Percentiles rank a stretch among this genome's conserved stretches.
phyloP scores from a whole-genome alignment of 1,140 invertebrate genomes.

The Papilio glaucus region DNA sequence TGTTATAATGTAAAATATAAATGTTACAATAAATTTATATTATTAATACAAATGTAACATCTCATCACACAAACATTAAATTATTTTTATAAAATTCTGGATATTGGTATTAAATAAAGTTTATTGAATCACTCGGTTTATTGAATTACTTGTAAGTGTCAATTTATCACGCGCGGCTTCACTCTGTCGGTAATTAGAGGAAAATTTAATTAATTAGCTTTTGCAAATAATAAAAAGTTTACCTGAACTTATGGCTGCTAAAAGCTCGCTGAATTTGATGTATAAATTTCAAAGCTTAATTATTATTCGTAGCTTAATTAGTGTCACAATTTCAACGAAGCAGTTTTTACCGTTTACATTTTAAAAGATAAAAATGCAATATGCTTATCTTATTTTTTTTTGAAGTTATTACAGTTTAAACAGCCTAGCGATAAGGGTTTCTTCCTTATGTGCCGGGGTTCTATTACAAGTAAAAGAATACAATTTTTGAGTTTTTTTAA shows the following conservation, averaged over 20 bases:
- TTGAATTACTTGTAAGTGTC: constrained; percentile 6
- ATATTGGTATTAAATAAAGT: background rate
- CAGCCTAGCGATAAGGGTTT: too few relatives aligned
- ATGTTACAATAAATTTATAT: too few relatives aligned
- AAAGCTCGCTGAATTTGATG: background rate
- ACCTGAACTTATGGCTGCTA: background rate
- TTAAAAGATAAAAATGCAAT: background rate
- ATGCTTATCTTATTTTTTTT: too few relatives aligned
- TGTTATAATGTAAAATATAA: too few relatives aligned
- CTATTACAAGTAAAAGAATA: too few relatives aligned
- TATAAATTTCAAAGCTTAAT: constrained; percentile 15
- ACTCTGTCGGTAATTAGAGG: constrained; percentile 15
- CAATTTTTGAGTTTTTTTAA: too few relatives aligned
- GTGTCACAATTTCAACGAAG: background rate
- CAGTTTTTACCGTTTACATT: background rate
- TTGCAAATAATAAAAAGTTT: constrained; percentile 7
- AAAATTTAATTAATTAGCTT: constrained; percentile 8
- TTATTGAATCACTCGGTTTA: background rate
- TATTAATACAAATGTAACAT: too few relatives aligned
- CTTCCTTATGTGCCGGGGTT: too few relatives aligned
- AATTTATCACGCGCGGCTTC: constrained; percentile 17
- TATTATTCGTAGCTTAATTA: constrained; percentile 16
- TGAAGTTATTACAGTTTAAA: too few relatives aligned
- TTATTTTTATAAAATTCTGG: too few relatives aligned
- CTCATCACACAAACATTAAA: too few relatives aligned